A percentile compares a stretch with the other conserved stretches of the same genome.
Conservation (phyloP, 2,113 vertebrate species). For the Regulus satrapa region DNA sequence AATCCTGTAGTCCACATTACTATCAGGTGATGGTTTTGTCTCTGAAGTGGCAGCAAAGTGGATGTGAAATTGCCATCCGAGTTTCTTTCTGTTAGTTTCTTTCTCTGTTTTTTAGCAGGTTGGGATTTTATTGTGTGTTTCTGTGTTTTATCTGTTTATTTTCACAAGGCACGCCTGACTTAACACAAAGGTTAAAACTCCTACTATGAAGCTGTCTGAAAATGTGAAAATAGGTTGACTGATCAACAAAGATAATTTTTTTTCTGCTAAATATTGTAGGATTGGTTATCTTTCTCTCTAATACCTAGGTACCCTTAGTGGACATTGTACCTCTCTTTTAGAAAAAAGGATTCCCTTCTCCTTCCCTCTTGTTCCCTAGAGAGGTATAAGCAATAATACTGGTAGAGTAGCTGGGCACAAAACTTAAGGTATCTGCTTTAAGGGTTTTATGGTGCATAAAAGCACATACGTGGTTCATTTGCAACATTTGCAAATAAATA, state of each 20-base stretch:
- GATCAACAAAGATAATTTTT: background rate
- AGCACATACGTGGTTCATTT: background rate
- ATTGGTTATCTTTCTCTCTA: background rate
- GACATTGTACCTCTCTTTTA: background rate
- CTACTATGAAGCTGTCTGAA: background rate
- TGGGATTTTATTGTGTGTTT: background rate
- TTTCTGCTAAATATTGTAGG: background rate
- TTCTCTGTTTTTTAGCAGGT: background rate
- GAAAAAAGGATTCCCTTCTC: background rate
- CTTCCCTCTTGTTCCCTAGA: background rate
- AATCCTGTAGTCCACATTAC: background rate
- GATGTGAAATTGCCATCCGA: background rate
- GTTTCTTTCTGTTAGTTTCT: background rate
- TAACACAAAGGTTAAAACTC: background rate
- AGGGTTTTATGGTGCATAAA: fast-evolving
- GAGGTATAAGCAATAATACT: background rate
- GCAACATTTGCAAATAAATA: background rate
- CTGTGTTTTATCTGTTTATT: background rate
- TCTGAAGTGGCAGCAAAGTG: background rate
- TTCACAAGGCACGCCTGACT: background rate
- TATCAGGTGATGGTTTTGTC: background rate
- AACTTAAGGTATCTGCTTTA: background rate
- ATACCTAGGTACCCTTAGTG: background rate
- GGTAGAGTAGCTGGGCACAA: background rate
- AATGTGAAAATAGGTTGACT: background rate